These are phyloP conservation scores for Oreochromis aureus DNA, from an alignment of 2,113 vertebrate genomes.

Conservation along the genomic window DNA sequence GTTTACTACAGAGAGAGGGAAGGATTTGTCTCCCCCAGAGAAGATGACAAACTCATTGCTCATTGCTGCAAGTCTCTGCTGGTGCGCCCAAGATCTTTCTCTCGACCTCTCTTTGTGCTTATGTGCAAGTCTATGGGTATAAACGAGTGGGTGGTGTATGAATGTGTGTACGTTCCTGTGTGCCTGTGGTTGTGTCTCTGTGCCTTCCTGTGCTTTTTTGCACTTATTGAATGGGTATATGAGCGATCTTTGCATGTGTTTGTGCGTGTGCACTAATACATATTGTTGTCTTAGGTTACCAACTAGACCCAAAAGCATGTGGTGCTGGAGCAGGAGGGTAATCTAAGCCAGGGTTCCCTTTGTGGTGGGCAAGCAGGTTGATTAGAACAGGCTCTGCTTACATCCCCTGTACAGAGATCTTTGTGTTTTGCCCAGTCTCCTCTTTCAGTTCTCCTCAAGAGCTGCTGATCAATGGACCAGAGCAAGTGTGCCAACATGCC, in stretches of 20 bases:
- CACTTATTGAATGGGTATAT: background rate
- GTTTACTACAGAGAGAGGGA: conserved; percentile 10
- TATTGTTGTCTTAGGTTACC: conserved; percentile 45
- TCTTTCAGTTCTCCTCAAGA: conserved; percentile 51
- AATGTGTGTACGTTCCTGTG: conserved; percentile 17
- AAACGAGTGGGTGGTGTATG: background rate
- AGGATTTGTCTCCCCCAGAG: conserved; percentile 11
- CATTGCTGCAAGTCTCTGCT: background rate
- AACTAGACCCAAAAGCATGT: conserved; percentile 32
- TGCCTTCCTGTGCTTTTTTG: conserved; percentile 29
- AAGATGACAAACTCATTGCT: background rate
- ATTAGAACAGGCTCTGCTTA: conserved; percentile 63
- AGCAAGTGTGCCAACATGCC: background rate
- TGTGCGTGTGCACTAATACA: background rate
- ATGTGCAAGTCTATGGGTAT: background rate
- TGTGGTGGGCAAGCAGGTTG: conserved; percentile 60
- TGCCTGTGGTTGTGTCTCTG: background rate
- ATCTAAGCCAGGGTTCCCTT: conserved; percentile 69
- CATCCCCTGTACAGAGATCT: conserved; percentile 50
- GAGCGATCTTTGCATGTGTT: background rate
- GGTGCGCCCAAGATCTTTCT: background rate
- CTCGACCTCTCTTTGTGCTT: background rate
- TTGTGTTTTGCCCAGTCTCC: conserved; percentile 58
- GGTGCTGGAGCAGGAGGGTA: conserved; percentile 45
- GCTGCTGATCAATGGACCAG: conserved; percentile 23